These are phyloP conservation scores for Entelurus aequoreus DNA, from an alignment of 2,113 vertebrate genomes.

Conservation along the genomic window DNA sequence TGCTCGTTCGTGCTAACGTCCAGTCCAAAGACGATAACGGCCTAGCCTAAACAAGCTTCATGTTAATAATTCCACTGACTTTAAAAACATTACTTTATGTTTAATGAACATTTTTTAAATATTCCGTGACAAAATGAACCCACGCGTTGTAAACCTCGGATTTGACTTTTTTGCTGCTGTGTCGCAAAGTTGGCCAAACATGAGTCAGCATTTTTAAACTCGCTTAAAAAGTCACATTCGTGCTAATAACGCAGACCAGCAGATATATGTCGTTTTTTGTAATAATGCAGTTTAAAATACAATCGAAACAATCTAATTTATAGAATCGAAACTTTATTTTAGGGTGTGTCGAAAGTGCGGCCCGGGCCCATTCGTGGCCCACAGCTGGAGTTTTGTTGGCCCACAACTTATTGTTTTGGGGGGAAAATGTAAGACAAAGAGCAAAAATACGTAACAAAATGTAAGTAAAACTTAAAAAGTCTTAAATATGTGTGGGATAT, in stretches of 20 bases:
- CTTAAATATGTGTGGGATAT: too few species aligned
- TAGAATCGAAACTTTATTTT: too few species aligned
- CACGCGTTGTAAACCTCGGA: background rate
- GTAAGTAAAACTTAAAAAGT: too few species aligned
- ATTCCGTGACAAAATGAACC: background rate
- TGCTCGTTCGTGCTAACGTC: background rate
- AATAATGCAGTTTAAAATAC: too few species aligned
- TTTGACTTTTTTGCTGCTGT: background rate
- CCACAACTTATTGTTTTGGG: too few species aligned
- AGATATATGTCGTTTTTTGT: background rate
- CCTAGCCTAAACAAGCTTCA: conserved; percentile 8
- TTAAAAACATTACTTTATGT: background rate
- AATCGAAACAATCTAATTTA: too few species aligned
- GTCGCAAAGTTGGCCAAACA: conserved; percentile 37
- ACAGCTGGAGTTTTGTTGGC: too few species aligned
- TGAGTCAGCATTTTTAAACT: conserved; percentile 64
- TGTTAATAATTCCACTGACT: background rate
- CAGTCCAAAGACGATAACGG: conserved; percentile 7
- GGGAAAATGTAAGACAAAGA: too few species aligned
- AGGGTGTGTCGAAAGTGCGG: too few species aligned
- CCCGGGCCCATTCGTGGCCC: too few species aligned
- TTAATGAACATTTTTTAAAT: background rate
- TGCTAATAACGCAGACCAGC: background rate
- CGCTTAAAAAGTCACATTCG: background rate
- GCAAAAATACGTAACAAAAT: too few species aligned